These are phyloP conservation scores for Malurus elegans DNA, from an alignment of 2,113 vertebrate species.

Conservation along the genomic window DNA sequence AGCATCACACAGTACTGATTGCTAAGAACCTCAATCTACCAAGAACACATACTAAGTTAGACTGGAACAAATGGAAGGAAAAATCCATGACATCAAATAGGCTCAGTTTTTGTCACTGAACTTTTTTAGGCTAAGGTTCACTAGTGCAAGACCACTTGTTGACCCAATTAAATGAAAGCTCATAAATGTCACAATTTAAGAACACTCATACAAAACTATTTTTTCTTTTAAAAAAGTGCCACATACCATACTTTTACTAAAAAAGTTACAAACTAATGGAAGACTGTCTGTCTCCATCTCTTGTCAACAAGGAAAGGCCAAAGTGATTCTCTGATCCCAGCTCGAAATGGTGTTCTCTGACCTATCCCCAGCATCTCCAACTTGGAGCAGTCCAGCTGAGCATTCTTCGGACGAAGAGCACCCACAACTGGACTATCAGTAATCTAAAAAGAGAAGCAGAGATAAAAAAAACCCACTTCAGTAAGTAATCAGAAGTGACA, in stretches of 20 bases:
- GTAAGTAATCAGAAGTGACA: neutral
- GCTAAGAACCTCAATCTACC: constrained; percentile 37
- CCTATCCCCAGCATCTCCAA: constrained; percentile 88
- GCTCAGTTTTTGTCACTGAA: constrained; percentile 37
- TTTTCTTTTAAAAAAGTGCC: constrained; percentile 77
- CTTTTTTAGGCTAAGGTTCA: constrained; percentile 39
- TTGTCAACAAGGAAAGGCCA: constrained; percentile 96
- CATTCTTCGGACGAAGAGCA: constrained; percentile 84
- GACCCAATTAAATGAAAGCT: constrained; percentile 71
- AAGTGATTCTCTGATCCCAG: constrained; percentile 85
- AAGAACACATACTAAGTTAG: neutral
- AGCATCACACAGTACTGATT: constrained; percentile 17
- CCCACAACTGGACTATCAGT: constrained; percentile 84
- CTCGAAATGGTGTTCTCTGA: constrained; percentile 82
- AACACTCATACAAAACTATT: constrained; percentile 82
- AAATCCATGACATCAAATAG: constrained; percentile 31
- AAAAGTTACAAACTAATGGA: constrained; percentile 80
- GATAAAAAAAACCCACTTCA: neutral
- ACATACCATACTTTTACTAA: constrained; percentile 65
- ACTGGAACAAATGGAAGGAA: constrained; percentile 36
- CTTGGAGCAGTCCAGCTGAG: constrained; percentile 88
- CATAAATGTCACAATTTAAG: constrained; percentile 66
- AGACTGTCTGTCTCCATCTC: constrained; percentile 93
- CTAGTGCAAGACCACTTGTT: constrained; percentile 76
- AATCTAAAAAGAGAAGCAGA: constrained; percentile 73